A percentile compares a stretch with the other conserved stretches of the same genome.
These are phyloP conservation scores for Globicephala melas DNA, from an alignment of 2,113 vertebrate species.

Conservation along the genomic window DNA sequence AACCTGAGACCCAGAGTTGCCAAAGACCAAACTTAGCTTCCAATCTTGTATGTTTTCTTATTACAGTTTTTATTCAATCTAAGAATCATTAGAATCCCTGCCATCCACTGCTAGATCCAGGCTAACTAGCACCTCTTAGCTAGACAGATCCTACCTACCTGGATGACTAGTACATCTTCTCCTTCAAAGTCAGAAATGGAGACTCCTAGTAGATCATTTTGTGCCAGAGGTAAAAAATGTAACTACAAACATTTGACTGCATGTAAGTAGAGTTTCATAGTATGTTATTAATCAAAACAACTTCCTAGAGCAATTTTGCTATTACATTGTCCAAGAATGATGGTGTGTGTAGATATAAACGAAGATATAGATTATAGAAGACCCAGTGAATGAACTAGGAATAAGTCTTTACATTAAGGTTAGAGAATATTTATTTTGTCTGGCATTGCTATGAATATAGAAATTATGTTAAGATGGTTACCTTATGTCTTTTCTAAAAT, in stretches of 20 bases:
- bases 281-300: background rate
- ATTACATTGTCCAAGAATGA: background rate
- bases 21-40: background rate
- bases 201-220: background rate
- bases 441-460: background rate
- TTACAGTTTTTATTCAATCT: background rate
- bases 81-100: background rate
- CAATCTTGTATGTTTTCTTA: background rate
- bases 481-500: background rate
- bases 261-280: background rate
- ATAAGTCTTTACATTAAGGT: background rate
- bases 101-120: no score
- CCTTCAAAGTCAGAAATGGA: background rate
- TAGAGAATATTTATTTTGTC: background rate
- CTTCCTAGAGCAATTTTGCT: background rate
- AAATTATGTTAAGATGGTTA: conserved; percentile 36
- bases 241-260: background rate
- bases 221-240: background rate
- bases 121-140: background rate
- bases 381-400: background rate
- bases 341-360: background rate
- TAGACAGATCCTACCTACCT: background rate
- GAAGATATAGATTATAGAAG: background rate
- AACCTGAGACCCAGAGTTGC: background rate
- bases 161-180: background rate